phyloP scores from a whole-genome alignment of 2,888 invertebrate genomes.

The Parelbella ahira region DNA sequence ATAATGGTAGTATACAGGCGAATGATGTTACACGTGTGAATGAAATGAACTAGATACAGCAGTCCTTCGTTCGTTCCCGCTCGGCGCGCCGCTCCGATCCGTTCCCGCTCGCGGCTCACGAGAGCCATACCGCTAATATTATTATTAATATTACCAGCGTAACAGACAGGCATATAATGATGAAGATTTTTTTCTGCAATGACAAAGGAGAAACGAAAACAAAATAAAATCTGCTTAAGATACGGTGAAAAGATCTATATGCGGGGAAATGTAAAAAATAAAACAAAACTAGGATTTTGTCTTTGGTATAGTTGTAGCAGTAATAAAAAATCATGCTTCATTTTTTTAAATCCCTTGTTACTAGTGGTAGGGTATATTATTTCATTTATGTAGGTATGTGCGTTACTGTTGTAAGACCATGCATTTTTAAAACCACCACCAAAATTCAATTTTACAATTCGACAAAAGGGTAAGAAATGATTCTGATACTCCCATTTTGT shows the following conservation, averaged over 20 bases:
- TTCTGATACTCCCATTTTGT: too few species aligned
- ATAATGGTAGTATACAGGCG: slow-evolving; percentile 19
- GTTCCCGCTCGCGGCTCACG: slow-evolving; percentile 44
- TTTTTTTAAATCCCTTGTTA: too few species aligned
- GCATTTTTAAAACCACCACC: too few species aligned
- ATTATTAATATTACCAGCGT: slow-evolving; percentile 88
- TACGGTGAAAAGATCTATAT: background rate
- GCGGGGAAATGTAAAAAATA: too few species aligned
- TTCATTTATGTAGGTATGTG: too few species aligned
- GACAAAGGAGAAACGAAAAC: slow-evolving; percentile 79
- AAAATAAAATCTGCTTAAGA: slow-evolving; percentile 57
- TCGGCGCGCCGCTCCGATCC: slow-evolving; percentile 40
- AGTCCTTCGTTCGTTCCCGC: slow-evolving; percentile 18
- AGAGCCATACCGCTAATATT: slow-evolving; percentile 78
- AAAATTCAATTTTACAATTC: too few species aligned
- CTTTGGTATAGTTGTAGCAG: too few species aligned
- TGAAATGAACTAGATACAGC: slow-evolving; percentile 17
- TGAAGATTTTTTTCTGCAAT: slow-evolving; percentile 94
- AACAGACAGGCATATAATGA: slow-evolving; percentile 90
- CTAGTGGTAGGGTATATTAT: too few species aligned
- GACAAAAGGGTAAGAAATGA: too few species aligned
- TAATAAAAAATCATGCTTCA: too few species aligned
- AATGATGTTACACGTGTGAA: slow-evolving; percentile 8
- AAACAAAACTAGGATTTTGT: too few species aligned
- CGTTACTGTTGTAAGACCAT: too few species aligned